Evolutionary conservation across 2,888 invertebrate genomes (phyloP).

Genomic region (Amphipoea oculea): DNA sequence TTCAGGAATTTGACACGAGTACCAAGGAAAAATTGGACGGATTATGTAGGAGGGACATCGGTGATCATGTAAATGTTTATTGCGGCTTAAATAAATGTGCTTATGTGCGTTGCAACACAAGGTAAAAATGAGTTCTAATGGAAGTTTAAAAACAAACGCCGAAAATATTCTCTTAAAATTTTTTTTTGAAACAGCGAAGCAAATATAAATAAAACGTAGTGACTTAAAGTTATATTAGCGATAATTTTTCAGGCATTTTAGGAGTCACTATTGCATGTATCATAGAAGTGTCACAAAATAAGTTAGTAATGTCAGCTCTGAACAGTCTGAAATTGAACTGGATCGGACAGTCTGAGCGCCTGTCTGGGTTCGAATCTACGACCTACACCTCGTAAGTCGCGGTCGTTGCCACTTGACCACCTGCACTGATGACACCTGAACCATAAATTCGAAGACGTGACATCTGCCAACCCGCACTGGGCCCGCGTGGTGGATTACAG

Average conservation of each 20-base stretch:
- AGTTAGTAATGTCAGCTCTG: neutral
- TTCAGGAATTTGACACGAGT: conserved; percentile 57
- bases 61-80: neutral
- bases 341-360: neutral
- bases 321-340: neutral
- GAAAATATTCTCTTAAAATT: neutral
- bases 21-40: conserved; percentile 26
- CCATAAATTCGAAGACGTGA: too few species aligned
- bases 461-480: too few species aligned
- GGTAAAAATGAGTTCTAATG: neutral
- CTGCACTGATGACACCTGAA: too few species aligned
- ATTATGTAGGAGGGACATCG: conserved; percentile 24
- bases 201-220: neutral
- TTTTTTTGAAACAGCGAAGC: neutral
- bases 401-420: too few species aligned
- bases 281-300: neutral
- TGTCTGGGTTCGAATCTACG: too few species aligned
- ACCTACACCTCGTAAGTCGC: too few species aligned
- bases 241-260: neutral
- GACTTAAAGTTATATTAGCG: too few species aligned
- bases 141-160: neutral
- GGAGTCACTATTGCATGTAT: too few species aligned
- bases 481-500: too few species aligned
- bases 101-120: neutral
- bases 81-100: neutral